Evolutionary conservation across 1,140 invertebrate genomes (phyloP), one percentile per base, ranked within the genome.

Genomic region (Drosophila elegans): DNA sequence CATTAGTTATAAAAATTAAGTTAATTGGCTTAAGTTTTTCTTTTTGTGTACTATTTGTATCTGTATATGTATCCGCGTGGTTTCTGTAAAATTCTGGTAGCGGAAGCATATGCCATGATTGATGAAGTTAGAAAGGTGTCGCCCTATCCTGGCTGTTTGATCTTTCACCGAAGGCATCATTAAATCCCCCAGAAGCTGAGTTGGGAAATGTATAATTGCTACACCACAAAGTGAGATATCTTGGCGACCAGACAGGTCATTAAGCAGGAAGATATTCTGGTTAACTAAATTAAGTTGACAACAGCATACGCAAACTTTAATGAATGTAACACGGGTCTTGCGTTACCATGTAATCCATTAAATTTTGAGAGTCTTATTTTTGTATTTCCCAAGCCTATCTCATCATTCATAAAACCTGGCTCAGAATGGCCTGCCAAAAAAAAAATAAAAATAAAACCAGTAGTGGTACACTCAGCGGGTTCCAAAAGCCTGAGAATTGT

Each of bases 51-150:
- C 9, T n/a, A 21, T n/a, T 13, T 29, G 16, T 52, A 44, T 34
- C 25, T 53, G 41, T 46, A 27, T 68, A 41, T 60, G 61, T 48
- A 45, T 69, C 62, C 39, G 12, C 12, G 27, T n/a, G 13, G 21
- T 27, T 32, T 56, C 13, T 38, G 36, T 27, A 25, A 53, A 42
- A 21, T n/a, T 61, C 60, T 75, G 46, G 60, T 32, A 75, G 78
- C 76, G 78, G 80, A 84, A 83, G 76, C 81, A 75, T 79, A 62
- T 60, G 41, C 53, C 39, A 67, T 85, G 80, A 84, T 84, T 84
- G 77, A 84, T 84, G 80, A 85, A 57, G 78, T 54, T 74, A 64
- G 68, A 80, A 76, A 76, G 80, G 66, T 80, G 81, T 80, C 71
- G 76, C 76, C 75, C 67, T 41, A 68, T 68, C 49, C 67, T 69